Base-by-base conservation (phyloP, 2,797 vertebrate genomes). In the Hoplostethus atlanticus region DNA sequence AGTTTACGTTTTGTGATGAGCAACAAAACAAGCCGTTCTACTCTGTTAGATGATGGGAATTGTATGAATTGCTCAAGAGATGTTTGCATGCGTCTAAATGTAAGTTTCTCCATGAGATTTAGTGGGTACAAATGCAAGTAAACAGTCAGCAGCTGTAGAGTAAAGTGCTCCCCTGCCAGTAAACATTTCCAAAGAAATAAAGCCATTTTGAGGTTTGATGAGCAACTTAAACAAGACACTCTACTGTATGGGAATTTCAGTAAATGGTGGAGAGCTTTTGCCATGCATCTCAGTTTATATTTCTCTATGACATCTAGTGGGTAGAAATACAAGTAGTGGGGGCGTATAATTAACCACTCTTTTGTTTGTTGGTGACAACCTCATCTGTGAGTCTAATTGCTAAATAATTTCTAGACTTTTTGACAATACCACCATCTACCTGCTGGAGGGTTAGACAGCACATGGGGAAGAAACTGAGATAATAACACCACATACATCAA, bases 1-100 rank as follows among this genome's bases (percentile, higher is more conserved):
- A 65, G 71, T 90, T 85, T 81, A 72, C 42, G 64, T 73, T 57
- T 66, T 28, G 28, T 53, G 54, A 46, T 65, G 77, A 79, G 56
- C 46, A 61, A 73, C 56, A 30, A 77, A 85, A 84, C 77, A 83
- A 16, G 15, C 30, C 56, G 55, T 36, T 76, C 38, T 9, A 0
- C 3, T 51, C 11, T 51, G 16, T 21, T 5, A 10, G 8, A 64
- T 52, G 46, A 65, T 28, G 44, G 16, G 38, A 66, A 64, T 84
- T 80, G 34, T 30, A 52, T 0, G 21, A 83, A 76, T 72, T 48
- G 12, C 6, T 9, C 16, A n/a, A 56, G 71, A 64, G 50, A 1
- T 2, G 17, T 48, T 40, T 69, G 11, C 15, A 10, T n/a, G 28
- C 4, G 11, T 69, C 21, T 17, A 42, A 7, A 30, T 57, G 51